A percentile compares a stretch with the other conserved stretches of the same genome.
Evolutionary conservation across 2,113 vertebrate genomes (phyloP).

Genomic region (Eupsittula cactorum): DNA sequence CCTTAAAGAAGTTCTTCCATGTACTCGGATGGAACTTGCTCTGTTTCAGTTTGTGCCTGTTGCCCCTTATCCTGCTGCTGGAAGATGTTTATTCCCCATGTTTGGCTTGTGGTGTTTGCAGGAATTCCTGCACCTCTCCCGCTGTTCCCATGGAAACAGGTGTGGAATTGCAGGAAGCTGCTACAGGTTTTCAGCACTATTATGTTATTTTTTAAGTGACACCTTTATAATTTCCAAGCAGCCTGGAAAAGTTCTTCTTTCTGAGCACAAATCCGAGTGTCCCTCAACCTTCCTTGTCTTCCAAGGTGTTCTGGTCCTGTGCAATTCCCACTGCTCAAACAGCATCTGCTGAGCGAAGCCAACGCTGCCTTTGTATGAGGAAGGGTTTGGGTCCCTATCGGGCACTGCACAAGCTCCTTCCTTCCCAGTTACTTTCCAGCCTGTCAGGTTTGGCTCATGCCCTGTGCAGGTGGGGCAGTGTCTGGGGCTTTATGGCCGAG

Average conservation of each 20-base stretch:
- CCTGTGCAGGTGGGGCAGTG: not conserved
- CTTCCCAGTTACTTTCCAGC: not conserved
- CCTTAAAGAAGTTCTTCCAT: not conserved
- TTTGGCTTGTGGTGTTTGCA: not conserved
- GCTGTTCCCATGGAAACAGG: conserved; percentile 71
- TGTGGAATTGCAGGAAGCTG: not conserved
- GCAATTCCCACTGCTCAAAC: not conserved
- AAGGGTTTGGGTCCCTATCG: not conserved
- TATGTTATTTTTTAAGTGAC: not conserved
- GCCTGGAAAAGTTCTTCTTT: not conserved
- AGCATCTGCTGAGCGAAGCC: not conserved
- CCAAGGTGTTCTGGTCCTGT: not conserved
- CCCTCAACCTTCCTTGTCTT: not conserved
- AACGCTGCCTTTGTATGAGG: not conserved
- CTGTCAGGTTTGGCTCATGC: not conserved
- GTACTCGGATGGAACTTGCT: not conserved
- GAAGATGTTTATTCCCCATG: not conserved
- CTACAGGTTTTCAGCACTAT: not conserved
- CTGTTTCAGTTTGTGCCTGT: not conserved
- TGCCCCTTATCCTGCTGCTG: not conserved
- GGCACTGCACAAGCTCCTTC: accelerated
- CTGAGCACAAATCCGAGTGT: not conserved
- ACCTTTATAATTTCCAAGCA: not conserved
- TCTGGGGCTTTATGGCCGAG: not conserved
- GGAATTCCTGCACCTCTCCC: conserved; percentile 4